These are phyloP conservation scores for Gobius niger DNA, from an alignment of 2,113 vertebrate genomes.

Conservation along the genomic window DNA sequence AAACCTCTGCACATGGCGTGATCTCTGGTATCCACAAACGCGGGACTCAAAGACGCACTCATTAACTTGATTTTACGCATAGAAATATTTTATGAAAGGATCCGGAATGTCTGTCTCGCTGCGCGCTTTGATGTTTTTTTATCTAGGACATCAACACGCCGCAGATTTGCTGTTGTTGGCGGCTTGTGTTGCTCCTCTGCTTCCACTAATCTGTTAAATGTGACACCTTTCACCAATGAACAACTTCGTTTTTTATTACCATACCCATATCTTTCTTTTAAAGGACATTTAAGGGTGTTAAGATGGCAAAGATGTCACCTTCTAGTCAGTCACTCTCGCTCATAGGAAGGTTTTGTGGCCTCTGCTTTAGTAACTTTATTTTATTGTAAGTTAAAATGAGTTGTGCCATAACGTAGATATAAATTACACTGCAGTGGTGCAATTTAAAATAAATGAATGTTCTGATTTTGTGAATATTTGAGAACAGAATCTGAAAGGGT, in stretches of 20 bases:
- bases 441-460: no score
- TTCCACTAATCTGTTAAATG: slow-evolving; percentile 4
- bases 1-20: no score
- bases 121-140: slow-evolving; percentile 48
- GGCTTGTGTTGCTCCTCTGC: slow-evolving; percentile 3
- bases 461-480: no score
- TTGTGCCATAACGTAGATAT: background rate
- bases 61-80: background rate
- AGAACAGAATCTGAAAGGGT: no score
- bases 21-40: no score
- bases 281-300: background rate
- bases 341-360: no score
- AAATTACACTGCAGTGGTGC: background rate
- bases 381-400: no score
- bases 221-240: background rate
- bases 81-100: slow-evolving; percentile 4
- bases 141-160: slow-evolving; percentile 34
- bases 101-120: slow-evolving; percentile 3
- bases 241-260: background rate
- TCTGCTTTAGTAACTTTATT: no score
- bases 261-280: background rate
- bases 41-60: no score
- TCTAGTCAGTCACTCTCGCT: background rate
- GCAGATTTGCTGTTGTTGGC: slow-evolving; percentile 13
- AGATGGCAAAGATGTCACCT: slow-evolving; percentile 5